Base-by-base conservation (phyloP, 2,888 invertebrate species). In the Oligia latruncula region DNA sequence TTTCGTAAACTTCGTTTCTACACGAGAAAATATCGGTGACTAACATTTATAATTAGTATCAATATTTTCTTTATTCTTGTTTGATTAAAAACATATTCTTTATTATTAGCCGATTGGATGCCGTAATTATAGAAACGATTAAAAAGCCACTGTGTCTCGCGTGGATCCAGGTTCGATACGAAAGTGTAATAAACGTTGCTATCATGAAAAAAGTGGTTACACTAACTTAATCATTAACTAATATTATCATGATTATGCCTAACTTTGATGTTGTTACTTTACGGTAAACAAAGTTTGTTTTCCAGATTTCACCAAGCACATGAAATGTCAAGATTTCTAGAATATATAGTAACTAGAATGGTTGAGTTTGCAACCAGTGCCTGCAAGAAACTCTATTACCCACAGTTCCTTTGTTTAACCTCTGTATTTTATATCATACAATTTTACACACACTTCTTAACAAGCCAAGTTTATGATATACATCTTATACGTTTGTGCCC, bases 381-480 rank as follows among this genome's bases (percentile, higher is more conserved):
- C 15, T 11, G 40, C 23, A 68, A 20, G 29, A 40, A 76, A 81
- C 49, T 58, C 8, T 4, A 76, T 64, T 81, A 66, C 9, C 0
- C 15, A 15, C 64, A 77, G 20, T 77, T 70, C 35, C n/a, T 58
- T 65, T 70, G 52, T 71, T 74, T 62, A 43, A 29, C 46, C 66
- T 3, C 40, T 35, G 20, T 58, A 67, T 84, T 55, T 70, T 62
- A 74, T 40, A 68, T 64, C 43, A 43, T 67, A 64, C 17, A 66
- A 71, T 71, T 49, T 71, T 55, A 77, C 43, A 84, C 66, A 83
- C 29, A 64, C 46, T 74, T 62, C 23, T 67, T 58, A 83, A 82
- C 43, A 65, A 74, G 40, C 35, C 6, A 76, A 67, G 58, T 84
- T 78, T 85, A 78, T 78, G 49, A 78, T 70, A 78, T 70, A 78